phyloP scores from a whole-genome alignment of 2,888 invertebrate species.

The Parnassius orleans region DNA sequence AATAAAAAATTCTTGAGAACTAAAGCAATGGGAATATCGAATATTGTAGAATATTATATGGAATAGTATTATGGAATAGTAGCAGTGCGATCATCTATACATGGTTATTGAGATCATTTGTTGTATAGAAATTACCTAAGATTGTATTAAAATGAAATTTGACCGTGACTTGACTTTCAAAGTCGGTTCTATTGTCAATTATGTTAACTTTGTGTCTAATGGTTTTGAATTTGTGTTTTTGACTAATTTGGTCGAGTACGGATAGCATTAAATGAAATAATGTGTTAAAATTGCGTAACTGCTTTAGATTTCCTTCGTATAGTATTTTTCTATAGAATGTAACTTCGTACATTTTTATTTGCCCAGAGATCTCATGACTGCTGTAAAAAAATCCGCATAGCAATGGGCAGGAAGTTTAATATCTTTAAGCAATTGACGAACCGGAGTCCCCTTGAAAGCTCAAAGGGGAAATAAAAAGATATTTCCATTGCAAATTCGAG shows the following conservation, averaged over 20 bases:
- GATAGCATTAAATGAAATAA: too few species aligned
- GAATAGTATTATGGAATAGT: too few species aligned
- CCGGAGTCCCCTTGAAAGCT: slow-evolving; percentile 52
- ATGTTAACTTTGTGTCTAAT: too few species aligned
- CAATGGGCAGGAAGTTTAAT: slow-evolving; percentile 32
- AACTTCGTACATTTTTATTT: slow-evolving; percentile 8
- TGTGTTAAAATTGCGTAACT: too few species aligned
- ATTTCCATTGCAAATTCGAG: slow-evolving; percentile 50
- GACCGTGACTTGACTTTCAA: not conserved
- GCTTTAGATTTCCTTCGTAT: too few species aligned
- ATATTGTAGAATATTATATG: too few species aligned
- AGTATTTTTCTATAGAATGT: too few species aligned
- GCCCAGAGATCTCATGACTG: not conserved
- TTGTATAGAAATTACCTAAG: not conserved
- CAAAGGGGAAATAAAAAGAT: slow-evolving; percentile 61
- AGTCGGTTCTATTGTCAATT: too few species aligned
- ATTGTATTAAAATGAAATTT: not conserved
- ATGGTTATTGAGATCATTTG: slow-evolving; percentile 2
- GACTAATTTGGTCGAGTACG: too few species aligned
- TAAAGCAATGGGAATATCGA: slow-evolving; percentile 7
- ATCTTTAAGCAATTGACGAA: slow-evolving; percentile 52
- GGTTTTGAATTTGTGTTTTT: too few species aligned
- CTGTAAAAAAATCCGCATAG: slow-evolving; percentile 22
- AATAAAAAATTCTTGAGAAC: not conserved
- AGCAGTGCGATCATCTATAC: slow-evolving; percentile 4